A percentile compares a stretch with the other conserved stretches of the same genome.
These are phyloP conservation scores for Akabosia matsudoensis DNA, from an alignment of 1,140 invertebrate species.

Conservation along the genomic window DNA sequence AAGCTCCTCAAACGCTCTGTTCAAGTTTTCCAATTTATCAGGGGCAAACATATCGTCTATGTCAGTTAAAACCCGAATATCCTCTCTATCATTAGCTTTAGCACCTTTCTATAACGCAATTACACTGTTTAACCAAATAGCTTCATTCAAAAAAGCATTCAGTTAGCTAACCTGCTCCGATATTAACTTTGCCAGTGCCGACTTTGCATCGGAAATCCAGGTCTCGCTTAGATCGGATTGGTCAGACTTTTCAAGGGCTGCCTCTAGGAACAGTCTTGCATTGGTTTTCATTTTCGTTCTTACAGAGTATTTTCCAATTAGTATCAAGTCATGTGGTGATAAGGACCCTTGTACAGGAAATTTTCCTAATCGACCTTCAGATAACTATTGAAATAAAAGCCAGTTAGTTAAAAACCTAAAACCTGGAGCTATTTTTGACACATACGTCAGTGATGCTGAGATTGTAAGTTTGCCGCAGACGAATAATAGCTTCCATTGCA, in stretches of 20 bases:
- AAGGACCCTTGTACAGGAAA: background rate
- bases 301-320: background rate
- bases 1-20: background rate
- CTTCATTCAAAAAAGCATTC: too few species aligned
- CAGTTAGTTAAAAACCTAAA: too few species aligned
- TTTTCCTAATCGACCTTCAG: background rate
- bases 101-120: too few species aligned
- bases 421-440: background rate
- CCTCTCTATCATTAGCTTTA: too few species aligned
- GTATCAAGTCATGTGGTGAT: background rate
- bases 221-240: background rate
- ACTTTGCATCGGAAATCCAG: too few species aligned
- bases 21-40: background rate
- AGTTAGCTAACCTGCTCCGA: too few species aligned
- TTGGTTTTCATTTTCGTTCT: background rate
- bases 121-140: too few species aligned
- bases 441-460: slow-evolving; percentile 4
- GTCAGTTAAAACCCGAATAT: background rate
- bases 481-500: background rate
- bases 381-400: background rate
- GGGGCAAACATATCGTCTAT: background rate
- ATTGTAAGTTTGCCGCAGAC: slow-evolving; percentile 28
- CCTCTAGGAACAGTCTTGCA: background rate
- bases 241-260: background rate
- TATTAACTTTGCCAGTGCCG: too few species aligned